A percentile compares a stretch with the other conserved stretches of the same genome.
Conservation (phyloP, 2,888 invertebrate species). For the Terebella lapidaria region DNA sequence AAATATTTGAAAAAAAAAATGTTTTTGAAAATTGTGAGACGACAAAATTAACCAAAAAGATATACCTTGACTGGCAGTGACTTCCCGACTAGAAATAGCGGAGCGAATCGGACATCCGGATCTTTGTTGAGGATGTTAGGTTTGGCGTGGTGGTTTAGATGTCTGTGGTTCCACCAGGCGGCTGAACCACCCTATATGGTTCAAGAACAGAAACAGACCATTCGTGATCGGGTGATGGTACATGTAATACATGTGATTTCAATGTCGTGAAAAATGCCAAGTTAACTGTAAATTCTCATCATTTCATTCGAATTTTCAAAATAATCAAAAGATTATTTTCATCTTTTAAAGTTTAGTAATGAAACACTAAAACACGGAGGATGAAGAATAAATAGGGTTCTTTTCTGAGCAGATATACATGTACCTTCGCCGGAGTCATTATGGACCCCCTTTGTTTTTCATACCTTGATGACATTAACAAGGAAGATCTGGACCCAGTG, state of each 20-base stretch:
- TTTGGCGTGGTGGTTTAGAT: constrained; percentile 53
- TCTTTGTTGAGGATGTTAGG: constrained; percentile 53
- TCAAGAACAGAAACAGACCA: too few species aligned
- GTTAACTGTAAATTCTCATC: too few species aligned
- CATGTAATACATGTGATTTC: too few species aligned
- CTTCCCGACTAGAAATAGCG: constrained; percentile 44
- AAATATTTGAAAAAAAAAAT: not conserved
- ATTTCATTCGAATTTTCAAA: too few species aligned
- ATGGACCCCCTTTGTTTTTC: not conserved
- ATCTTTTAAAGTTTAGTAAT: not conserved
- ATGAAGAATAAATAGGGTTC: too few species aligned
- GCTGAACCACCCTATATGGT: constrained; percentile 45
- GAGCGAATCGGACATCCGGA: constrained; percentile 47
- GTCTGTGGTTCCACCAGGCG: constrained; percentile 54
- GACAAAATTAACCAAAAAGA: not conserved
- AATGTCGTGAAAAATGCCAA: too few species aligned
- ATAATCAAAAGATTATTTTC: not conserved
- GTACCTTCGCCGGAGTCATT: not conserved
- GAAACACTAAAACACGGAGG: not conserved
- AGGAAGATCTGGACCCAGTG: constrained; percentile 42
- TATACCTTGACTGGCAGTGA: constrained; percentile 30
- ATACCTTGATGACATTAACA: constrained; percentile 50
- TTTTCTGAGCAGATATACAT: too few species aligned
- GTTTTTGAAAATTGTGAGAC: not conserved
- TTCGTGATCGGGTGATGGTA: too few species aligned